Conservation (phyloP, 1,140 invertebrate species). For the Aphelinus certus region DNA sequence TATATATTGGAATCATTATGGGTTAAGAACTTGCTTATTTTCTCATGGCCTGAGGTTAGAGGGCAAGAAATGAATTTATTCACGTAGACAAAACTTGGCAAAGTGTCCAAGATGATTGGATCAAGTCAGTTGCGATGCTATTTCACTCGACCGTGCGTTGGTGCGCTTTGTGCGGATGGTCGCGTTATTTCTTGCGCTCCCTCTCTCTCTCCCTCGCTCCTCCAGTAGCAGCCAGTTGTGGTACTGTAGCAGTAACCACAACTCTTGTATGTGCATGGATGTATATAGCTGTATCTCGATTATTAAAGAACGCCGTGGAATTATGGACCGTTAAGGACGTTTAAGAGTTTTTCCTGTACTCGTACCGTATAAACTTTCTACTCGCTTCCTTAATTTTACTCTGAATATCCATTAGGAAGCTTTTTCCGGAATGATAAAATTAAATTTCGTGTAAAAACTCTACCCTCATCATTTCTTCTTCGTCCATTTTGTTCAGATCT, state of each 20-base stretch:
- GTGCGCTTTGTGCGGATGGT: not conserved
- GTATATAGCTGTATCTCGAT: constrained; percentile 32
- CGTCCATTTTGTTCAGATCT: no score
- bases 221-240: not conserved
- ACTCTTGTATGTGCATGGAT: constrained; percentile 13
- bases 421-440: no score
- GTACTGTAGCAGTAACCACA: not conserved
- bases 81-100: no score
- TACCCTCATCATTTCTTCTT: no score
- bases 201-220: not conserved
- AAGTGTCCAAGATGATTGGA: no score
- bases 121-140: not conserved
- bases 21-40: no score
- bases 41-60: no score
- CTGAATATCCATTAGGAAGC: no score
- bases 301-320: constrained; percentile 61
- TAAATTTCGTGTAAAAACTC: no score
- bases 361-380: constrained; percentile 14
- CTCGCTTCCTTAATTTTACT: no score
- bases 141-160: constrained; percentile 8
- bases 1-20: no score
- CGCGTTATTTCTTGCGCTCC: constrained; percentile 5
- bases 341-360: constrained; percentile 61
- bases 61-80: no score
- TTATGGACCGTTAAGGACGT: constrained; percentile 61